Base-by-base conservation (phyloP, 2,113 vertebrate genomes). In the Muntiacus reevesi region DNA sequence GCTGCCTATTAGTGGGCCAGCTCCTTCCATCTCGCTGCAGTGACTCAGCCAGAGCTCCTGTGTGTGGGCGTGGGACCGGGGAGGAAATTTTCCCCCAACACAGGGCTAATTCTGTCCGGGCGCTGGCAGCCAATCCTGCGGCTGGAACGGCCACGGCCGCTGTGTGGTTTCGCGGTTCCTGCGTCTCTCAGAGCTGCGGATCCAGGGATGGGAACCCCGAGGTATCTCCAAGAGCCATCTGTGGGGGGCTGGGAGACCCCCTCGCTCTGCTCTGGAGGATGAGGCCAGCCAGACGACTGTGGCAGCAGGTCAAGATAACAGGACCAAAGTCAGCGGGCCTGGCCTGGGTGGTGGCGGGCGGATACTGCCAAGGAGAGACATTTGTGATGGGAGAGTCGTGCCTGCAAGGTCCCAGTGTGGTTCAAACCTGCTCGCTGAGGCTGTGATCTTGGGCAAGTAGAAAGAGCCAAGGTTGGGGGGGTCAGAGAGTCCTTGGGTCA, bases 91-190 rank as follows among this genome's bases (percentile, higher is more conserved):
- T 89, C 67, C 94, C 93, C 85, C 1, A 4, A 67, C 71, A 13
- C 67, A 11, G 89, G 93, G 94, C 98, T 98, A 98, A 98, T 97
- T 98, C 95, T 47, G 95, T 97, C 94, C 23, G 0, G 0, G 27
- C 16, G 74, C 94, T 19, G 87, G 95, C 90, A 16, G 98, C 97
- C 98, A 95, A 94, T 92, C 45, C 82, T 54, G 84, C 0, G 9
- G 87, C 74, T 50, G 67, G 78, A 81, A 78, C 15, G 62, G 78
- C 89, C 91, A 74, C 3, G 40, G 55, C 45, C 1, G 0, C 79
- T 36, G 43, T 93, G 89, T 14, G 47, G 74, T 93, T 93, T 97
- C 3, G 15, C 52, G 57, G 84, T 36, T 60, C 71, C 47, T 1
- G 43, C n/a, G 28, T n/a, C 33, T 8, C 57, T 54, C 14, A 1